Evolutionary conservation across 2,888 invertebrate species (phyloP), one percentile per base, ranked within the genome.

Genomic region (Polia nebulosa): DNA sequence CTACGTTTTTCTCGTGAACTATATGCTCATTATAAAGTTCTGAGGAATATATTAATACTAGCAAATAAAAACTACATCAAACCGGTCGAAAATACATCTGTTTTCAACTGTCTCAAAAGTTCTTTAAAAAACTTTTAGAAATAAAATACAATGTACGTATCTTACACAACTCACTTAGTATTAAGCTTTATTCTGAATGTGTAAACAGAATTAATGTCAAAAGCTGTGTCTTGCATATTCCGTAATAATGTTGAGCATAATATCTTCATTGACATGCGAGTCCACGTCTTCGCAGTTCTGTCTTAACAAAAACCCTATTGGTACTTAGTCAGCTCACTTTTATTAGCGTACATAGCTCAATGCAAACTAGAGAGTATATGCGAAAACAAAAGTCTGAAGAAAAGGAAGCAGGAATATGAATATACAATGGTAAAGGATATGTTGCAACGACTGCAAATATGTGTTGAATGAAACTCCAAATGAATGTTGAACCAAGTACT

Each of bases 141-240:
- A 39, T 3, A 17, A 41, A 36, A 25, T 8, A 47, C 29, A 53
- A 27, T 17, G 9, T n/a, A n/a, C n/a, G n/a, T 44, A 17, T 13
- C 20, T 52, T 32, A 20, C 36, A 36, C 27, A 41, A 47, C n/a
- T 53, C 27, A 41, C 52, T 72, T 41, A 27, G 29, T 65, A 64
- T 73, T 65, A 74, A 11, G 1, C 57, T 34, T 75, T 52, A 75
- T 75, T 56, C 51, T 39, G 29, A 39, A 27, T 52, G 45, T 70
- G 61, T 49, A 76, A 76, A 69, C 61, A 69, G 69, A 69, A 70
- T 57, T 57, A 60, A 60, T 76, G 52, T 56, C 32, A 8, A 52
- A 69, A 55, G 59, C 32, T 41, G 34, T 32, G 56, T 20, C 41
- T 41, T 29, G 56, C 22, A 41, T 57, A 64, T 57, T 63, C 56